Evolutionary conservation across 2,888 invertebrate genomes (phyloP).

Genomic region (Leptinotarsa haldemani): DNA sequence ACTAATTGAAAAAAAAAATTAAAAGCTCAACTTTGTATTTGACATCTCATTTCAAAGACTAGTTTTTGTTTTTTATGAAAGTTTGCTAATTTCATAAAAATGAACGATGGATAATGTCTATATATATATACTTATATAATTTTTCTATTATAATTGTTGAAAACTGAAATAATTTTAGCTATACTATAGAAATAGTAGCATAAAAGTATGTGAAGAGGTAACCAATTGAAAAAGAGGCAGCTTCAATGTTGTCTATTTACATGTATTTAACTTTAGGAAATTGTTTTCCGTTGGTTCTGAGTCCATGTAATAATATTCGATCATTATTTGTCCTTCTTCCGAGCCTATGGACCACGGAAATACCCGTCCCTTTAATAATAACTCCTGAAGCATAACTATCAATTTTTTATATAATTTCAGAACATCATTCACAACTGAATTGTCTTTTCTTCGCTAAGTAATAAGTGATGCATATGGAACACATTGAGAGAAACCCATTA

Average conservation of each 20-base stretch:
- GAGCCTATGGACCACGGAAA: conserved; percentile 67
- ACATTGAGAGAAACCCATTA: no score
- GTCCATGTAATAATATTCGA: conserved; percentile 58
- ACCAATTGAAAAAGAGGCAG: conserved; percentile 26
- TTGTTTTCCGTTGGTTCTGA: conserved; percentile 62
- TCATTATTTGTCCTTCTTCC: conserved; percentile 62
- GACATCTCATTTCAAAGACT: neutral
- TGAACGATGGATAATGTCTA: neutral
- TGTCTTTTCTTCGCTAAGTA: neutral
- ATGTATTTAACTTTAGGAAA: conserved; percentile 27
- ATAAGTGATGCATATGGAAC: neutral
- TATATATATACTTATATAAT: conserved; percentile 8
- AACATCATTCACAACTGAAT: conserved; percentile 8
- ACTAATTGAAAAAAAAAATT: neutral
- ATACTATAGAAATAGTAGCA: conserved; percentile 22
- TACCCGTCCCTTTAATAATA: conserved; percentile 64
- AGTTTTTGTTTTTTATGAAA: neutral
- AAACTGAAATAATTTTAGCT: conserved; percentile 31
- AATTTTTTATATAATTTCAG: conserved; percentile 11
- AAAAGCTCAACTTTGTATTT: neutral
- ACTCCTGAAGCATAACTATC: conserved; percentile 33
- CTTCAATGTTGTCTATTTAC: conserved; percentile 15
- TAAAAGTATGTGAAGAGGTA: conserved; percentile 18
- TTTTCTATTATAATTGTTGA: conserved; percentile 33
- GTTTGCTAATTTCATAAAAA: conserved; percentile 7